Percentiles rank a stretch among this genome's conserved stretches.
These are phyloP conservation scores for Caloenas nicobarica DNA, from an alignment of 2,113 vertebrate species.

Conservation along the genomic window DNA sequence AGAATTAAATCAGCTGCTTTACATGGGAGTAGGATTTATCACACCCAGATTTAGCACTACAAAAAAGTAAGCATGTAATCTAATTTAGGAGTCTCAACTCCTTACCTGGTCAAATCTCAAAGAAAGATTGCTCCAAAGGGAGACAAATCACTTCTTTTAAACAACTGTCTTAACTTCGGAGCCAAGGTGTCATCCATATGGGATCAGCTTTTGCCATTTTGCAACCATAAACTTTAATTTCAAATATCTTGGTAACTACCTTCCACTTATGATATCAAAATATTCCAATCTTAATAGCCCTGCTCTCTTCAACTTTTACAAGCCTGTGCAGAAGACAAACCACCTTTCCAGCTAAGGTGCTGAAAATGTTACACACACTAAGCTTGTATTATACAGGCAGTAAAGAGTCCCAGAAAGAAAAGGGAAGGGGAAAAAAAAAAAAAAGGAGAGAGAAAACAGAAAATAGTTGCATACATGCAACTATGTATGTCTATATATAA, in stretches of 20 bases:
- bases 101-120: neutral
- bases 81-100: neutral
- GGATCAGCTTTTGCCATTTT: neutral
- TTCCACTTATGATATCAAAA: neutral
- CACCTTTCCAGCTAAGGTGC: neutral
- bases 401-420: neutral
- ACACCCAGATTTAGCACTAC: neutral
- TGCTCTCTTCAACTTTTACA: neutral
- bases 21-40: neutral
- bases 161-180: neutral
- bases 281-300: neutral
- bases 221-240: neutral
- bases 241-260: neutral
- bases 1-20: neutral
- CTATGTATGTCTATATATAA: neutral
- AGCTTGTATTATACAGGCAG: neutral
- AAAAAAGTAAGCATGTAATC: neutral
- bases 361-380: neutral
- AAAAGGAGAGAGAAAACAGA: neutral
- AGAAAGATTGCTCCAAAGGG: neutral
- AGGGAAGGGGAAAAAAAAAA: rapidly evolving
- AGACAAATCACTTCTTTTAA: neutral
- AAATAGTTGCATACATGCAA: neutral
- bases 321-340: neutral
- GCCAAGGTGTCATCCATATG: neutral